Percentiles rank a stretch among this genome's conserved stretches.
These are phyloP conservation scores for Galeruca laticollis DNA, from an alignment of 2,888 invertebrate genomes.

Conservation along the genomic window DNA sequence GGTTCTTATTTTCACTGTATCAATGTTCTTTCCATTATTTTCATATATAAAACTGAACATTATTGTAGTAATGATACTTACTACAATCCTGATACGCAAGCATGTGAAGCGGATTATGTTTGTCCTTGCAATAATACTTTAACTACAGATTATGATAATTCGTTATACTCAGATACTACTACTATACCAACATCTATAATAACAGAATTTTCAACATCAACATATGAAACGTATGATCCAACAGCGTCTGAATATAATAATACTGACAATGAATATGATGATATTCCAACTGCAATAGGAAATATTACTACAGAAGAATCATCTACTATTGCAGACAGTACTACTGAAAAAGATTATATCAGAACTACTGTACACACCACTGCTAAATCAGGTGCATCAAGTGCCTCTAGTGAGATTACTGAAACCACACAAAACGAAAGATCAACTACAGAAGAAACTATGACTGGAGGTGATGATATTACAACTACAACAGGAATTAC, in stretches of 20 bases:
- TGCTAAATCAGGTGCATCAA: background rate
- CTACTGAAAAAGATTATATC: background rate
- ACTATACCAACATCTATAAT: too few species aligned
- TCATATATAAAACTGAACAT: constrained; percentile 45
- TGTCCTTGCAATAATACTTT: constrained; percentile 42
- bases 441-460: background rate
- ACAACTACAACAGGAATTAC: background rate
- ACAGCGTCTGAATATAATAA: too few species aligned
- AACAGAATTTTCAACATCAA: too few species aligned
- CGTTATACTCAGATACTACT: too few species aligned
- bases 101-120: constrained; percentile 43
- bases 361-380: background rate
- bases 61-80: constrained; percentile 45
- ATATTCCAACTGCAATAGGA: background rate
- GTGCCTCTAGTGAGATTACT: background rate
- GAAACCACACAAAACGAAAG: background rate
- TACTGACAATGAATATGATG: background rate
- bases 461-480: background rate
- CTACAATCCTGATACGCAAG: constrained; percentile 49
- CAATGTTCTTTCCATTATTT: constrained; percentile 35
- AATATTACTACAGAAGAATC: constrained; percentile 1
- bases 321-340: background rate
- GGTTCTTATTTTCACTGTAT: constrained; percentile 66
- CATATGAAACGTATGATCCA: too few species aligned
- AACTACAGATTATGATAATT: too few species aligned